Percentiles rank a stretch among this genome's conserved stretches.
These are phyloP conservation scores for Callospermophilus lateralis DNA, from an alignment of 2,113 vertebrate genomes.

Conservation along the genomic window DNA sequence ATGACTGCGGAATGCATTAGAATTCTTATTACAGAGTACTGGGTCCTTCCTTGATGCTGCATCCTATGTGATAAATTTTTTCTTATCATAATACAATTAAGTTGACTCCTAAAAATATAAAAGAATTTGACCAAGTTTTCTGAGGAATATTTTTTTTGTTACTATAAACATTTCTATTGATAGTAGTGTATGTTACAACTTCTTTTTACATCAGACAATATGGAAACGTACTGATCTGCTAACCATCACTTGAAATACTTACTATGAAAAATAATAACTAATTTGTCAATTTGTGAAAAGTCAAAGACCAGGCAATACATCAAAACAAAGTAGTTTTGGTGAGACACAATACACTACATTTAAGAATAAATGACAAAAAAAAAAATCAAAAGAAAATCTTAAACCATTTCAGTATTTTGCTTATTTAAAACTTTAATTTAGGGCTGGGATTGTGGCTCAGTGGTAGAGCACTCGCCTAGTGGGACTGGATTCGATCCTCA, in stretches of 20 bases:
- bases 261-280: neutral
- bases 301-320: neutral
- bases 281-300: neutral
- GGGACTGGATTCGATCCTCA: no score
- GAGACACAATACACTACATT: neutral
- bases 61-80: neutral
- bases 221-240: neutral
- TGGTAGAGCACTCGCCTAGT: no score
- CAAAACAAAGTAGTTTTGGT: neutral
- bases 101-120: neutral
- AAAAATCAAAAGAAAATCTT: neutral
- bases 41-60: neutral
- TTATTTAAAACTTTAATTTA: neutral
- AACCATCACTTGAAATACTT: neutral
- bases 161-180: neutral
- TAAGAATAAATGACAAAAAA: neutral
- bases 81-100: conserved; percentile 2
- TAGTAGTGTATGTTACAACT: neutral
- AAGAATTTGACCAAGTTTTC: neutral
- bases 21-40: neutral
- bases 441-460: no score
- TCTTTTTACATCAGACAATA: neutral
- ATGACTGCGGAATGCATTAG: no score
- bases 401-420: neutral
- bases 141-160: neutral